phyloP scores from a whole-genome alignment of 2,797 vertebrate genomes.

The Typhlichthys eigenmanni region DNA sequence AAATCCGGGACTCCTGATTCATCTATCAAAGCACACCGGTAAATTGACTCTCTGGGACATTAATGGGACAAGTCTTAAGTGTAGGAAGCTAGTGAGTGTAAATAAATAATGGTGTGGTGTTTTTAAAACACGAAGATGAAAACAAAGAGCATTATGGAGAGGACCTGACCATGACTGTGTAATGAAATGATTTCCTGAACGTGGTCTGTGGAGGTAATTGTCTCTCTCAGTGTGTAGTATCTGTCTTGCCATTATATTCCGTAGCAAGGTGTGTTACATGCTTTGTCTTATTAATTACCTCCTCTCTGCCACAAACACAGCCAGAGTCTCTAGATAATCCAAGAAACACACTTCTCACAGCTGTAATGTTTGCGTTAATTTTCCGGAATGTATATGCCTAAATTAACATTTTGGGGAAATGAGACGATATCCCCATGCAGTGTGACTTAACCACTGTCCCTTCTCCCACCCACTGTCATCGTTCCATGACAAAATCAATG shows the following conservation, averaged over 20 bases:
- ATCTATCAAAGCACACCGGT: slow-evolving; percentile 62
- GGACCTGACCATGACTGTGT: slow-evolving; percentile 9
- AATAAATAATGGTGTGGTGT: slow-evolving; percentile 23
- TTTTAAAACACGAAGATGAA: slow-evolving; percentile 30
- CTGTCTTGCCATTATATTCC: slow-evolving; percentile 43
- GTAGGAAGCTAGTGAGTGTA: slow-evolving; percentile 35
- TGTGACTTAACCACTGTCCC: slow-evolving; percentile 28
- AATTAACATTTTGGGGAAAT: slow-evolving; percentile 37
- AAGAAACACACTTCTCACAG: slow-evolving; percentile 58
- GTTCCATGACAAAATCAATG: slow-evolving; percentile 32
- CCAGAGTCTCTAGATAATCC: slow-evolving; percentile 62
- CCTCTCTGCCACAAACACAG: slow-evolving; percentile 56
- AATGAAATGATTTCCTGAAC: slow-evolving; percentile 37
- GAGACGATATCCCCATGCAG: slow-evolving; percentile 41
- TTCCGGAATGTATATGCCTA: slow-evolving; percentile 20
- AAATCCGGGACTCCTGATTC: slow-evolving; percentile 60
- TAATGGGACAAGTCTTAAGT: slow-evolving; percentile 64
- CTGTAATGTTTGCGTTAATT: slow-evolving; percentile 38
- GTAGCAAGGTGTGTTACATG: slow-evolving; percentile 56
- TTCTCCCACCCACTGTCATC: slow-evolving; percentile 7
- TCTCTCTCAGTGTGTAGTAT: slow-evolving; percentile 29
- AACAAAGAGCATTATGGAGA: slow-evolving; percentile 31
- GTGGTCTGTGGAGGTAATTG: slow-evolving; percentile 48
- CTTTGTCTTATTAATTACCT: slow-evolving; percentile 71
- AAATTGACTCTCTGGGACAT: slow-evolving; percentile 65